Evolutionary conservation across 2,888 invertebrate genomes (phyloP).

Genomic region (Limulus polyphemus): DNA sequence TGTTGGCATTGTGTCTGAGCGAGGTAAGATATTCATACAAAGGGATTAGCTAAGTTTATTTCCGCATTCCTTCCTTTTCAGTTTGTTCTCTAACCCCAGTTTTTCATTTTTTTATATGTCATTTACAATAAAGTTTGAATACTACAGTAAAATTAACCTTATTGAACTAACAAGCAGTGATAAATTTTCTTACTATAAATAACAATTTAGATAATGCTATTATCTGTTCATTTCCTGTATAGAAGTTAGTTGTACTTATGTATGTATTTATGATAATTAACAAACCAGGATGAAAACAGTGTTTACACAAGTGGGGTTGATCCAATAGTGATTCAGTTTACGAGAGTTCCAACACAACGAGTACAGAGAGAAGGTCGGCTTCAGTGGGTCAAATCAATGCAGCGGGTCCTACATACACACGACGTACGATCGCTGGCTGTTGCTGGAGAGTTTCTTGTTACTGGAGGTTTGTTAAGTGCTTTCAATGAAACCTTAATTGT

Average conservation of each 20-base stretch:
- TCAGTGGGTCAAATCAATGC: slow-evolving; percentile 69
- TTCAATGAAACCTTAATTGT: no score
- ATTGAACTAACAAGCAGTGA: not conserved
- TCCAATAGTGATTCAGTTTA: slow-evolving; percentile 61
- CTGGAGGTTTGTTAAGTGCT: slow-evolving; percentile 13
- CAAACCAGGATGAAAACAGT: slow-evolving; percentile 29
- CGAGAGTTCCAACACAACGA: slow-evolving; percentile 46
- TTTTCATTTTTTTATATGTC: not conserved
- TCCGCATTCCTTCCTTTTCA: slow-evolving; percentile 1
- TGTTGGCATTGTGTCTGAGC: slow-evolving; percentile 54
- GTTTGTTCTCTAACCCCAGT: not conserved
- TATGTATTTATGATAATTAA: not conserved
- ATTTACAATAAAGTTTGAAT: not conserved
- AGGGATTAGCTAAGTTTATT: slow-evolving; percentile 8
- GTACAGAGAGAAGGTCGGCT: slow-evolving; percentile 39
- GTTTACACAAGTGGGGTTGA: slow-evolving; percentile 48
- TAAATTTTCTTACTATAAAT: not conserved
- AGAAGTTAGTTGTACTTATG: not conserved
- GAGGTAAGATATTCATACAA: slow-evolving; percentile 35
- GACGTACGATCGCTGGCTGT: slow-evolving; percentile 61
- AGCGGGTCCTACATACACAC: slow-evolving; percentile 68
- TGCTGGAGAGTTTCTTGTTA: slow-evolving; percentile 13
- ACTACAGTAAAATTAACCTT: not conserved
- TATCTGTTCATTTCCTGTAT: not conserved
- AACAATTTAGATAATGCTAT: slow-evolving; percentile 4